Evolutionary conservation across 2,797 vertebrate species (phyloP).

Genomic region (Phylloscopus collybita): DNA sequence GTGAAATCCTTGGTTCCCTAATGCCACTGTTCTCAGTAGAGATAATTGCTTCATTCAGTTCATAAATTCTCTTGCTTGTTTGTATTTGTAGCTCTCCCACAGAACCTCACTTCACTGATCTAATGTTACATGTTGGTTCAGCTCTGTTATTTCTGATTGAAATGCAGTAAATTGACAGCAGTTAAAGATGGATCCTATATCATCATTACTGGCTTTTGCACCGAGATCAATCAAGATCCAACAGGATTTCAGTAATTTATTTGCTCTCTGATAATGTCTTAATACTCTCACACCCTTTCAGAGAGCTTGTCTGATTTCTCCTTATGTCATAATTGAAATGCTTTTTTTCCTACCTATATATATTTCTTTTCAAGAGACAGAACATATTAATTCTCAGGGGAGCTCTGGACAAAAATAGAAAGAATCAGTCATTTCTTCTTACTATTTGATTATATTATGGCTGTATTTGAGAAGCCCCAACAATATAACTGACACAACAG

Average conservation of each 20-base stretch:
- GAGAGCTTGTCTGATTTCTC: background rate
- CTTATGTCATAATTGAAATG: background rate
- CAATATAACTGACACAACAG: too few relatives aligned
- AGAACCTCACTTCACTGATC: background rate
- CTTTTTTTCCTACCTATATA: background rate
- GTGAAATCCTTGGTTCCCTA: slow-evolving; percentile 35
- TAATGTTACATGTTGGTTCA: background rate
- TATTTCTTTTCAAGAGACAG: background rate
- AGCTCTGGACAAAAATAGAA: background rate
- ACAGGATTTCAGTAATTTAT: background rate
- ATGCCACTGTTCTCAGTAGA: slow-evolving; percentile 24
- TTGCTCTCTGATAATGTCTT: background rate
- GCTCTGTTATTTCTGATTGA: background rate
- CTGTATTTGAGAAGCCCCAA: background rate
- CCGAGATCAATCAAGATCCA: background rate
- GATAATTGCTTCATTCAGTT: slow-evolving; percentile 53
- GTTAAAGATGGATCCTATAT: background rate
- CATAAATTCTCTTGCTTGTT: slow-evolving; percentile 63
- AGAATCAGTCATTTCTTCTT: background rate
- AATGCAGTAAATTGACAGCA: background rate
- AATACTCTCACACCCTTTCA: background rate
- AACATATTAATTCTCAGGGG: background rate
- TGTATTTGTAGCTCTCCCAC: slow-evolving; percentile 14
- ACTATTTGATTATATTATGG: background rate
- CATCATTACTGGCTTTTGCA: background rate